A percentile compares a stretch with the other conserved stretches of the same genome.
Conservation (phyloP, 2,797 vertebrate species). For the Spinibarbus caldwelli region DNA sequence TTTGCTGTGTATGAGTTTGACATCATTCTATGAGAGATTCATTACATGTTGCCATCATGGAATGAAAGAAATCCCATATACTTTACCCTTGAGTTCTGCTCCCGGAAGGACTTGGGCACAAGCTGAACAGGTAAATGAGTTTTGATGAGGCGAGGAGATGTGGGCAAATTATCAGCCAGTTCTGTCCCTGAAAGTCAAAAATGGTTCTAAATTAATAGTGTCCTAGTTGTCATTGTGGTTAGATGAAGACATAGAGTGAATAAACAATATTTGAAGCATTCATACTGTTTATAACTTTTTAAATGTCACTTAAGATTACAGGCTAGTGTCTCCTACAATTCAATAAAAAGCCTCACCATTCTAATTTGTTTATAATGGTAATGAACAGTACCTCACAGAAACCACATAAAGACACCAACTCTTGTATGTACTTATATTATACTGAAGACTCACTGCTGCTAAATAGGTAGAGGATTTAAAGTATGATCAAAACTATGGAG, state of each 20-base stretch:
- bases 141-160: constrained; percentile 76
- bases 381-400: background rate
- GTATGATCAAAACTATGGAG: background rate
- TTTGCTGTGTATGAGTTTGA: no score
- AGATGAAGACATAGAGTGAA: background rate
- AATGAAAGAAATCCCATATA: background rate
- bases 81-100: constrained; percentile 73
- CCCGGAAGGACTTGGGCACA: constrained; percentile 77
- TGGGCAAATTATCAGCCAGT: constrained; percentile 64
- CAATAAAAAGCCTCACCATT: background rate
- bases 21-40: background rate
- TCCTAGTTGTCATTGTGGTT: background rate
- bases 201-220: background rate
- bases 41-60: background rate
- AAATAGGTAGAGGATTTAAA: no score
- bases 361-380: background rate
- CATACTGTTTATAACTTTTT: background rate
- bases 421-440: no score
- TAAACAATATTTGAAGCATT: background rate
- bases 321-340: background rate
- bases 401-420: no score
- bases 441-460: no score
- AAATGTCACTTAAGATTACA: background rate
- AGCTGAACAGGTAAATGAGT: constrained; percentile 77
- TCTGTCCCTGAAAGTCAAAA: constrained; percentile 64